A percentile compares a stretch with the other conserved stretches of the same genome.
phyloP scores from a whole-genome alignment of 2,113 vertebrate species.

The Boulengeromyrus knoepffleri region DNA sequence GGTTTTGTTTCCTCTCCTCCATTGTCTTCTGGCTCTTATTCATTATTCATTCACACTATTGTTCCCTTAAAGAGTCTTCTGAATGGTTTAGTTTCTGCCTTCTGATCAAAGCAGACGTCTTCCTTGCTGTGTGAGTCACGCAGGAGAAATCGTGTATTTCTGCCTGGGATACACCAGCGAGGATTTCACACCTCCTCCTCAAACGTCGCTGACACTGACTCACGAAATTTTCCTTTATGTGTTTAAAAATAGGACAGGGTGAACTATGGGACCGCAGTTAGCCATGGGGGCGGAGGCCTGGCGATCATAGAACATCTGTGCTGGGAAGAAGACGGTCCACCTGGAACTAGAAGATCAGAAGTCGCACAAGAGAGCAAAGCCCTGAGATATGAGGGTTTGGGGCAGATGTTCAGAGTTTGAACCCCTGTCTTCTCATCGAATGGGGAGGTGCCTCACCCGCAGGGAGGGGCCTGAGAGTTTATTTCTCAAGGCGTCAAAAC shows the following conservation, averaged over 20 bases:
- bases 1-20: not conserved
- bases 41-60: not conserved
- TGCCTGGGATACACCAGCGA: not conserved
- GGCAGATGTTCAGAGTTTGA: not conserved
- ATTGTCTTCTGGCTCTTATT: not conserved
- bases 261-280: not conserved
- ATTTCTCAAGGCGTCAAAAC: not conserved
- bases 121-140: not conserved
- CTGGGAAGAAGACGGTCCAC: not conserved
- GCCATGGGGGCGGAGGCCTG: not conserved
- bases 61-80: not conserved
- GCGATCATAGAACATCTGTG: not conserved
- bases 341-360: not conserved
- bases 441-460: not conserved
- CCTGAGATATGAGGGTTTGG: not conserved
- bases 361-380: not conserved
- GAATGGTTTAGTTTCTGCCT: not conserved
- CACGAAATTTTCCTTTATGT: not conserved
- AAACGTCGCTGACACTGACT: not conserved
- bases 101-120: not conserved
- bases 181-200: not conserved
- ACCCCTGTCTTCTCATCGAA: not conserved
- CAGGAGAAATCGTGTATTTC: not conserved
- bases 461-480: not conserved
- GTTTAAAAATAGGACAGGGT: not conserved